These are phyloP conservation scores for Limnephilus rhombicus DNA, from an alignment of 2,888 invertebrate genomes.

Conservation along the genomic window DNA sequence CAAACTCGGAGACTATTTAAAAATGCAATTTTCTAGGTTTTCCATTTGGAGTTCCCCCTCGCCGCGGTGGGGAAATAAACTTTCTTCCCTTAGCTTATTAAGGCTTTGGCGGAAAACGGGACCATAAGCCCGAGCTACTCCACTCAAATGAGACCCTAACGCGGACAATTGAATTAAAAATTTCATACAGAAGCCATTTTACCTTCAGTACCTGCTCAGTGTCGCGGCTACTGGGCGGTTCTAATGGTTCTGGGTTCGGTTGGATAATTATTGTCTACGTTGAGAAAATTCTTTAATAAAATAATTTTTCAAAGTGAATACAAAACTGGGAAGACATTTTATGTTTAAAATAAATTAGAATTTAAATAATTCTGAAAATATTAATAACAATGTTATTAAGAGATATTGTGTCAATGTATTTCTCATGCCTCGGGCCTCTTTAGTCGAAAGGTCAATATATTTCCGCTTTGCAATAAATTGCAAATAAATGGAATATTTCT, in stretches of 20 bases:
- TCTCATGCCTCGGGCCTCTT: too few relatives aligned
- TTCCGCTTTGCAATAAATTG: too few relatives aligned
- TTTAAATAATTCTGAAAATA: too few relatives aligned
- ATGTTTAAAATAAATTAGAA: not conserved
- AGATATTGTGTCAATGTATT: too few relatives aligned
- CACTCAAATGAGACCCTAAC: constrained; percentile 65
- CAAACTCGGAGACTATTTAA: constrained; percentile 30
- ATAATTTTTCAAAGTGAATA: not conserved
- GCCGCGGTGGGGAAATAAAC: constrained; percentile 43
- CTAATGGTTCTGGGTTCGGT: constrained; percentile 31
- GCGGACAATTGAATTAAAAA: constrained; percentile 66
- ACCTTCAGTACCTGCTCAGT: constrained; percentile 61
- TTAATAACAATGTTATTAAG: too few relatives aligned
- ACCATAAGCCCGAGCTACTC: constrained; percentile 63
- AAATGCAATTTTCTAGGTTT: constrained; percentile 45
- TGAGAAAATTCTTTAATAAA: not conserved
- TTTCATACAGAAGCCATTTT: constrained; percentile 59
- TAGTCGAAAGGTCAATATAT: too few relatives aligned
- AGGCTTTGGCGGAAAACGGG: constrained; percentile 59
- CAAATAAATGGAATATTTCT: too few relatives aligned
- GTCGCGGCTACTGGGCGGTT: constrained; percentile 33
- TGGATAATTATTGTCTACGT: not conserved
- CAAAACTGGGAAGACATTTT: not conserved
- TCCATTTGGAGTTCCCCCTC: constrained; percentile 20
- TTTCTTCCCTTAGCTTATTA: constrained; percentile 59